Percentiles rank a stretch among this genome's conserved stretches.
Conservation (phyloP, 2,113 vertebrate genomes). For the Emydocephalus ijimae region DNA sequence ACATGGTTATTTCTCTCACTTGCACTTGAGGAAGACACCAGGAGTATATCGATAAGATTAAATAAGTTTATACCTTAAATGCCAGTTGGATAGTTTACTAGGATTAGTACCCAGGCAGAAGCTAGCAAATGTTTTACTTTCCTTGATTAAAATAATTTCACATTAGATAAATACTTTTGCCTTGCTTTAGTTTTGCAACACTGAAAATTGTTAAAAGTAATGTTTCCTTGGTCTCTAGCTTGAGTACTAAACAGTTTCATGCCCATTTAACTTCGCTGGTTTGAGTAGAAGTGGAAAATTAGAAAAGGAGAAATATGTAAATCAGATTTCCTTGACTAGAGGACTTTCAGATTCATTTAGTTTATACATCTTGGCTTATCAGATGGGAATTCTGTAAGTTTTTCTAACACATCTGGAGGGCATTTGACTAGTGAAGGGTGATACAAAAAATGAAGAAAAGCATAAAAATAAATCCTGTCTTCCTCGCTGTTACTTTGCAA, state of each 20-base stretch:
- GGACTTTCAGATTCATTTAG: background rate
- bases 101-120: background rate
- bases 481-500: background rate
- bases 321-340: background rate
- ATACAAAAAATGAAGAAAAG: background rate
- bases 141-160: background rate
- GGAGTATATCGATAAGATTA: background rate
- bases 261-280: background rate
- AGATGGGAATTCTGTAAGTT: background rate
- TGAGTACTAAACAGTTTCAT: background rate
- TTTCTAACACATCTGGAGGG: background rate
- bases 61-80: background rate
- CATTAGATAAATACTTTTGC: background rate
- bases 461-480: background rate
- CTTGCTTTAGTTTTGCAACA: background rate
- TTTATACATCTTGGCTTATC: background rate
- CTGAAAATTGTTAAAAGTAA: background rate
- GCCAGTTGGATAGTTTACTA: no score
- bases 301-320: background rate
- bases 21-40: background rate
- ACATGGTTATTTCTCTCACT: no score
- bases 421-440: background rate
- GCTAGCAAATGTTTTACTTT: background rate
- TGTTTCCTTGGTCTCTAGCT: background rate
- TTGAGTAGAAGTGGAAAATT: background rate